Evolutionary conservation across 2,113 vertebrate species (phyloP), one percentile per base, ranked within the genome.

Genomic region (Cephalopholis sonnerati): DNA sequence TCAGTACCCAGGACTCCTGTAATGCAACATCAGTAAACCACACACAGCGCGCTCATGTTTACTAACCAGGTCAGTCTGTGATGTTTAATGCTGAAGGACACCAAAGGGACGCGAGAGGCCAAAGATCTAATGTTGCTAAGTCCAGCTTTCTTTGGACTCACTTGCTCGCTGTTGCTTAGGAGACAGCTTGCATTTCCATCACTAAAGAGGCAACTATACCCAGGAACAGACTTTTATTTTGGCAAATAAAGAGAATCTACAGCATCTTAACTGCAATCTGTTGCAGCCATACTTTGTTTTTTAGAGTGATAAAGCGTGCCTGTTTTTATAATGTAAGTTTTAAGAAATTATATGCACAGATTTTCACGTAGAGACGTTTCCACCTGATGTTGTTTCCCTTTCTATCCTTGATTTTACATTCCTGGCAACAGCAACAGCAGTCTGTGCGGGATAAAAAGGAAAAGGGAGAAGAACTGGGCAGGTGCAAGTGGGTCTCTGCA

Each of bases 51-150:
- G 7, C 48, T 83, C 80, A 50, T 86, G 78, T 90, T 87, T 76
- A 73, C 84, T 64, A 88, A 78, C 79, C 74, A 84, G 87, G 54
- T 58, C 69, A n/a, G 79, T 2, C 82, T 90, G 74, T 83, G 74
- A 87, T 79, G 62, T 79, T 32, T 51, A 46, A 27, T 27, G 76
- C 77, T 81, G 76, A 76, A 79, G 81, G 88, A 88, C 85, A 88
- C 83, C 85, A 84, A 84, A 77, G 82, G 77, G 72, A 86, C 24
- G 25, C 32, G 22, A 27, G 69, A 74, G 74, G 53, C 69, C 66
- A 77, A 81, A 87, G 76, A 81, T 89, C 81, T 76, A 62, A 81
- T 79, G 73, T 17, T 69, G 59, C 78, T 53, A 27, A 32, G 77
- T 85, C 81, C 67, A 36, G 44, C 66, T 68, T 82, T 68, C 83